Percentiles rank a stretch among this genome's conserved stretches.
Conservation (phyloP, 2,888 invertebrate species). For the Lucinisca nassula region DNA sequence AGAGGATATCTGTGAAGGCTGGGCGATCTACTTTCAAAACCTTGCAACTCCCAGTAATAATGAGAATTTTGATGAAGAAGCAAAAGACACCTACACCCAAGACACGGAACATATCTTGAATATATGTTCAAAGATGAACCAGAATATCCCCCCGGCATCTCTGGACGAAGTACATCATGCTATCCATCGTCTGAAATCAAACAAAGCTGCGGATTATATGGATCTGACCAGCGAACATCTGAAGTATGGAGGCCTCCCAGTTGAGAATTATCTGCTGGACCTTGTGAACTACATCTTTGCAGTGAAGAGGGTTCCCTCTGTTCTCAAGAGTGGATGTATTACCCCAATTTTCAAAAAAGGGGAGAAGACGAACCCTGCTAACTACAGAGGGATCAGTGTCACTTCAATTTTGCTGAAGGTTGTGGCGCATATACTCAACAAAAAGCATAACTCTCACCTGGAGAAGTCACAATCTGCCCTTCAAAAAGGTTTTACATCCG, state of each 20-base stretch:
- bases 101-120: not conserved
- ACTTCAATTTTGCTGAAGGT: not conserved
- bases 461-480: not conserved
- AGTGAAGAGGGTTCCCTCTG: not conserved
- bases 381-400: not conserved
- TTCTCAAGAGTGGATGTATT: not conserved
- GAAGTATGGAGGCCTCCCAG: not conserved
- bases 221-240: not conserved
- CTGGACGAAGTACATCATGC: not conserved
- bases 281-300: not conserved
- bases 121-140: not conserved
- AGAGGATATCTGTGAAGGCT: not conserved
- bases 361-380: not conserved
- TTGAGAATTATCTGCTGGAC: not conserved
- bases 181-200: not conserved
- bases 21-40: not conserved
- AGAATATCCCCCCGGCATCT: not conserved
- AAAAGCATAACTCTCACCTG: not conserved
- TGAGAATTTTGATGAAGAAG: not conserved
- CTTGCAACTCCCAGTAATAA: too few species aligned
- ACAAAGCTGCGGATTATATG: not conserved
- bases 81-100: not conserved
- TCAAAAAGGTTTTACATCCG: not conserved
- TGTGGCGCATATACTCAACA: not conserved
- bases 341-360: not conserved